Evolutionary conservation across 2,888 invertebrate genomes (phyloP), one percentile per base, ranked within the genome.

Genomic region (Diplazon laetatorius): DNA sequence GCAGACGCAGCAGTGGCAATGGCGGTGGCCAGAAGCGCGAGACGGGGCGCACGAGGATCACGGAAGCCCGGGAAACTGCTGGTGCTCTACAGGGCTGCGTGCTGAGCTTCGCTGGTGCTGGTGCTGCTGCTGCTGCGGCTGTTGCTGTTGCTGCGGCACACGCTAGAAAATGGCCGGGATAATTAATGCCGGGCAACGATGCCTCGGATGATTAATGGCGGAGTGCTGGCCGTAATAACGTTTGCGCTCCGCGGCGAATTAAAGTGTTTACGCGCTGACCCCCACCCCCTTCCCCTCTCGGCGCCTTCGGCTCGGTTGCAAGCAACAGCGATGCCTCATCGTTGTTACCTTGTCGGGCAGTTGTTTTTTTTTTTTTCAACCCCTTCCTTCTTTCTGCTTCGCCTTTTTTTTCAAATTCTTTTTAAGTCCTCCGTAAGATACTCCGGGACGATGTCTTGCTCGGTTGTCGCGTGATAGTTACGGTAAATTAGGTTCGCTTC

Each of bases 101-200:
- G 65, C 50, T 22, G 39, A 25, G 52, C 39, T 30, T 60, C 20
- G 30, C 30, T 30, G 30, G 30, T 30, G 30, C 30, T 80, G 80
- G 79, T 76, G 78, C 74, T 71, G 65, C 66, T 75, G 66, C 69
- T 77, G 73, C 18, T 20, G 48, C 48, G 18, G 18, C 14, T 52
- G 52, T 9, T 81, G 80, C 80, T 76, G 78, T 71, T 75, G 68
- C 69, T 78, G 71, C 70, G 77, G 76, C 80, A 82, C 78, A 78
- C 82, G 77, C 75, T 86, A 85, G 87, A 89, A 89, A 89, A 88
- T 88, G 86, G 87, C 86, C 85, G 82, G 84, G 87, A 88, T 89
- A 89, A 89, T 89, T 89, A 89, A 89, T 89, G 88, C 86, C 86
- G 85, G 85, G 84, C 85, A 84, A 83, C 86, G 86, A 88, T 88